phyloP scores from a whole-genome alignment of 1,140 invertebrate species.

The Drosophila equinoxialis region DNA sequence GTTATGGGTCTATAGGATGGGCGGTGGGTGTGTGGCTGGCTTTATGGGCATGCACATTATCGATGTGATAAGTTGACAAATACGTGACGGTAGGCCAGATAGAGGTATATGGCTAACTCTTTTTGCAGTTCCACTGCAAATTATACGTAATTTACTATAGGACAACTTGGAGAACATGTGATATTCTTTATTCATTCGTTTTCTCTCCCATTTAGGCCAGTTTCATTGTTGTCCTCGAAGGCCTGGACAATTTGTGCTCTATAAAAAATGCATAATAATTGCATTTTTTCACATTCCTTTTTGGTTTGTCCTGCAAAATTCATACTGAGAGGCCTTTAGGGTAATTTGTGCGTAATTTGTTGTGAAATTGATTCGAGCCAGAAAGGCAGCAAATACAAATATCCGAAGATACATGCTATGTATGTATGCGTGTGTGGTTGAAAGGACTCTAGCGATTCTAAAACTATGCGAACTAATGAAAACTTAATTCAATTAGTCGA shows the following conservation, averaged over 20 bases:
- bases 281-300: conserved; percentile 22
- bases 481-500: conserved; percentile 41
- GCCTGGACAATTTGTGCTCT: conserved; percentile 54
- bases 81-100: conserved; percentile 34
- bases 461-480: conserved; percentile 9
- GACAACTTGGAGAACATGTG: conserved; percentile 23
- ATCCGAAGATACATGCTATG: too few species aligned
- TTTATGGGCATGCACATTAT: conserved; percentile 37
- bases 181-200: background rate
- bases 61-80: conserved; percentile 80
- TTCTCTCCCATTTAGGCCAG: background rate
- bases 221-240: background rate
- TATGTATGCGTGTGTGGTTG: too few species aligned
- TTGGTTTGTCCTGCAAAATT: conserved; percentile 45
- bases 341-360: conserved; percentile 72
- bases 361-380: conserved; percentile 58
- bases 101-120: background rate
- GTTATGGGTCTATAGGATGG: too few species aligned
- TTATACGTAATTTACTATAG: conserved; percentile 31
- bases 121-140: conserved; percentile 10
- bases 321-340: conserved; percentile 23
- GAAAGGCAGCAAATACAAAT: conserved; percentile 17
- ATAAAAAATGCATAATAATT: conserved; percentile 79
- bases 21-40: background rate
- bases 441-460: background rate